Evolutionary conservation across 2,888 invertebrate species (phyloP).

Genomic region (Salpingus planirostris): DNA sequence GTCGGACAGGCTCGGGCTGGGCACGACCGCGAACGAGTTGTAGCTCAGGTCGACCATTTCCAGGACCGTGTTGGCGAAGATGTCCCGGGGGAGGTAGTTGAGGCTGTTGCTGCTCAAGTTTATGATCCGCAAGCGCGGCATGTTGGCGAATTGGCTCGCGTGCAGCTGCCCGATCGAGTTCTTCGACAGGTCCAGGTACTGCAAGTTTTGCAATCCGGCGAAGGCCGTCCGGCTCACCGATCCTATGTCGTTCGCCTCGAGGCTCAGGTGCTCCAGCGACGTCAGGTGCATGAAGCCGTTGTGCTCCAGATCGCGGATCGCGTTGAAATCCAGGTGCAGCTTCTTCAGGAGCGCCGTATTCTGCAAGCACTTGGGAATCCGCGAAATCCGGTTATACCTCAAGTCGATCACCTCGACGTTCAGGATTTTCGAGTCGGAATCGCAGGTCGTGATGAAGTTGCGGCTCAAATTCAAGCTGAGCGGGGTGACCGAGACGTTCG

Average conservation of each 20-base stretch:
- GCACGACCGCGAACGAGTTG: slow-evolving; percentile 72
- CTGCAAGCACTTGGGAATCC: slow-evolving; percentile 59
- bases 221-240: slow-evolving; percentile 67
- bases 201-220: slow-evolving; percentile 62
- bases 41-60: slow-evolving; percentile 72
- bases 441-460: slow-evolving; percentile 50
- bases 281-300: slow-evolving; percentile 66
- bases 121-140: slow-evolving; percentile 63
- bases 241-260: slow-evolving; percentile 66
- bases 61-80: slow-evolving; percentile 69
- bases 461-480: slow-evolving; percentile 69
- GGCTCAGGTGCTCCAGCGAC: slow-evolving; percentile 62
- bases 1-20: slow-evolving; percentile 67
- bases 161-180: slow-evolving; percentile 70
- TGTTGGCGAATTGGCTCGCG: slow-evolving; percentile 69
- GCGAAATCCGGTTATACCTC: slow-evolving; percentile 57
- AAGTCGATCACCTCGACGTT: slow-evolving; percentile 63
- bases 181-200: slow-evolving; percentile 68
- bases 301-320: slow-evolving; percentile 58
- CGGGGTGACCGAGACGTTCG: slow-evolving; percentile 61
- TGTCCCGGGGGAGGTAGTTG: slow-evolving; percentile 64
- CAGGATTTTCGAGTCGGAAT: slow-evolving; percentile 44
- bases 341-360: slow-evolving; percentile 57
- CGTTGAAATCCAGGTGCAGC: slow-evolving; percentile 66
- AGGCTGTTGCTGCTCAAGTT: slow-evolving; percentile 65